Conservation (phyloP, 1,140 invertebrate genomes). For the Lordiphosa collinella region DNA sequence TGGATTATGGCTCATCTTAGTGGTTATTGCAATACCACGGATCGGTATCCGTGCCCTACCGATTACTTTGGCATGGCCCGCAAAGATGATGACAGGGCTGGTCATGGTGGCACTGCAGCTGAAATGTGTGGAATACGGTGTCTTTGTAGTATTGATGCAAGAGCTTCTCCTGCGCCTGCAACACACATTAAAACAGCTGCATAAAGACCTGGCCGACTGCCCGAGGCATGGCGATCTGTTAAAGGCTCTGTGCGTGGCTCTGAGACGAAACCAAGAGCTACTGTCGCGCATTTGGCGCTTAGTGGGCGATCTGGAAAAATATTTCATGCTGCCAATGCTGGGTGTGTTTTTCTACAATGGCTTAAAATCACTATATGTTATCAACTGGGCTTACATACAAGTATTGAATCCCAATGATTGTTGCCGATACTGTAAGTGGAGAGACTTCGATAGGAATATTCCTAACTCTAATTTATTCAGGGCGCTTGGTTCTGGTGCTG, state of each 20-base stretch:
- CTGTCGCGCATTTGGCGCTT: conserved; percentile 38
- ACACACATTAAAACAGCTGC: conserved; percentile 19
- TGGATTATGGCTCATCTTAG: conserved; percentile 13
- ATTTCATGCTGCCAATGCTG: conserved; percentile 41
- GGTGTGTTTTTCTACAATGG: conserved; percentile 42
- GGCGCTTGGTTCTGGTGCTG: conserved; percentile 5
- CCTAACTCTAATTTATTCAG: conserved; percentile 6
- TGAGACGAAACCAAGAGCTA: conserved; percentile 43
- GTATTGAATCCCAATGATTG: conserved; percentile 16
- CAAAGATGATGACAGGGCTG: conserved; percentile 23
- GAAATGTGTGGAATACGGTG: conserved; percentile 32
- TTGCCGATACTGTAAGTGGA: conserved; percentile 27
- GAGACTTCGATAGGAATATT: neutral
- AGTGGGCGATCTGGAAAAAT: conserved; percentile 39
- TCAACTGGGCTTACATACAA: conserved; percentile 58
- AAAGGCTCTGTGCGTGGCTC: conserved; percentile 27
- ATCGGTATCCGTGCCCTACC: neutral
- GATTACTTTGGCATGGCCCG: neutral
- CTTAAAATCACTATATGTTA: conserved; percentile 26
- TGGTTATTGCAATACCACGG: conserved; percentile 6
- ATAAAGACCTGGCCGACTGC: conserved; percentile 28
- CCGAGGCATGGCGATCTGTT: conserved; percentile 4
- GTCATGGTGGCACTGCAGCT: conserved; percentile 31
- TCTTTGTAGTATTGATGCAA: conserved; percentile 35
- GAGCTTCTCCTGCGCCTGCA: conserved; percentile 38